Base-by-base conservation (phyloP, 2,113 vertebrate species). In the Acrocephalus kingi region DNA sequence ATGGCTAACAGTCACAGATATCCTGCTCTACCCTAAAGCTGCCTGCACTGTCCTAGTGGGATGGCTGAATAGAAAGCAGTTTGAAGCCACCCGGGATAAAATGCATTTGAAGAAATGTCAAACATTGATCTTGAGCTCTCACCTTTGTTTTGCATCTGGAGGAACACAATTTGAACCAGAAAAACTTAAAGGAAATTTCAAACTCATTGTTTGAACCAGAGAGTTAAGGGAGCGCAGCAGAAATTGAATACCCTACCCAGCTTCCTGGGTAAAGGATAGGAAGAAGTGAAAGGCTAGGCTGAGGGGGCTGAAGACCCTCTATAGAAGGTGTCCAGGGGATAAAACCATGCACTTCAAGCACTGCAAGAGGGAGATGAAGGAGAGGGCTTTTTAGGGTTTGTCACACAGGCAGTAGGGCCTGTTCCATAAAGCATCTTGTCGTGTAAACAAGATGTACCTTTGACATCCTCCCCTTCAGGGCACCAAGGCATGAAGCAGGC, bases 371-470 rank as follows among this genome's bases (percentile, higher is more conserved):
- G n/a, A 61, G 55, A 52, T 5, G 9, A 5, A 82, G 69, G 45
- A 84, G 61, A 66, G 12, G 54, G 30, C 18, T 28, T 58, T 59
- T 37, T 59, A 28, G 39, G 18, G n/a, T 30, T 81, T 64, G 61
- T 46, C 77, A 87, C 35, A 37, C 41, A 80, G 54, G 63, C 78
- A 84, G 84, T 73, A 82, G 72, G 35, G 35, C 84, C 1, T 2
- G 9, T 93, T 71, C 58, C 76, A 96, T 89, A 96, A 96, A 97
- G 91, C 80, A 78, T 87, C 78, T 78, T 97, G 91, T 94, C 89
- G 4, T 89, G 94, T 97, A 97, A 97, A 97, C 97, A 98, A 97
- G 96, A 94, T 93, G 93, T 95, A 96, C 88, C 86, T 97, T 88
- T 94, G 94, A 96, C 62, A 92, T 75, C 66, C 72, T 95, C 67